Evolutionary conservation across 2,888 invertebrate species (phyloP).

Genomic region (Drosophila ezoana): DNA sequence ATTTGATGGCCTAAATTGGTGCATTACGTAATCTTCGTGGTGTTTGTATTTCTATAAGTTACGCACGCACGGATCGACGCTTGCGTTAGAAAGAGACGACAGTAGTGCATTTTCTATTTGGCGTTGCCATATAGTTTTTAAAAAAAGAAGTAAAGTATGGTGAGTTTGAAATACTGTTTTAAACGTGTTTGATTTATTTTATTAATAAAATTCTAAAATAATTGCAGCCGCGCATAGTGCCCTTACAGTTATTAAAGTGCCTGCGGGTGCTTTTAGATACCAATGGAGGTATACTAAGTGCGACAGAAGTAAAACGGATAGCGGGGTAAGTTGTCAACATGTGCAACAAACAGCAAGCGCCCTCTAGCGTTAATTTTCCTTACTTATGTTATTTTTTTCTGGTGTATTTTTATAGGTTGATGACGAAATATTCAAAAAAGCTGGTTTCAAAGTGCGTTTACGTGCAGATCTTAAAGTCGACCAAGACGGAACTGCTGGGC

Average conservation of each 20-base stretch:
- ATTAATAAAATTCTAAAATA: slow-evolving; percentile 71
- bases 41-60: slow-evolving; percentile 36
- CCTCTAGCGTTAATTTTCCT: slow-evolving; percentile 45
- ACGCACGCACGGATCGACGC: slow-evolving; percentile 10
- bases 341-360: slow-evolving; percentile 24
- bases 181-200: background rate
- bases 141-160: slow-evolving; percentile 42
- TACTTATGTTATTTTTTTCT: slow-evolving; percentile 30
- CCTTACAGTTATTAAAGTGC: slow-evolving; percentile 94
- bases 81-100: slow-evolving; percentile 44
- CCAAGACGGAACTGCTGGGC: slow-evolving; percentile 92
- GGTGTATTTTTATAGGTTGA: slow-evolving; percentile 88
- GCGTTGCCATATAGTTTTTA: slow-evolving; percentile 62
- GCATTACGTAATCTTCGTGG: slow-evolving; percentile 67
- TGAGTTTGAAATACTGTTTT: slow-evolving; percentile 42
- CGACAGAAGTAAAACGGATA: slow-evolving; percentile 94
- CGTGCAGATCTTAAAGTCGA: slow-evolving; percentile 95
- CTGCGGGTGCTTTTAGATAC: slow-evolving; percentile 93
- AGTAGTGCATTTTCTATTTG: slow-evolving; percentile 25
- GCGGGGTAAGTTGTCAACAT: slow-evolving; percentile 89
- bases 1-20: slow-evolving; percentile 43
- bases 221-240: slow-evolving; percentile 96
- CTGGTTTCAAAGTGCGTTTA: slow-evolving; percentile 98
- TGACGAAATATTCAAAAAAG: slow-evolving; percentile 98
- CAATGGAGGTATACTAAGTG: slow-evolving; percentile 94